A percentile compares a stretch with the other conserved stretches of the same genome.
Evolutionary conservation across 1,140 invertebrate genomes (phyloP).

Genomic region (Trissolcus basalis): DNA sequence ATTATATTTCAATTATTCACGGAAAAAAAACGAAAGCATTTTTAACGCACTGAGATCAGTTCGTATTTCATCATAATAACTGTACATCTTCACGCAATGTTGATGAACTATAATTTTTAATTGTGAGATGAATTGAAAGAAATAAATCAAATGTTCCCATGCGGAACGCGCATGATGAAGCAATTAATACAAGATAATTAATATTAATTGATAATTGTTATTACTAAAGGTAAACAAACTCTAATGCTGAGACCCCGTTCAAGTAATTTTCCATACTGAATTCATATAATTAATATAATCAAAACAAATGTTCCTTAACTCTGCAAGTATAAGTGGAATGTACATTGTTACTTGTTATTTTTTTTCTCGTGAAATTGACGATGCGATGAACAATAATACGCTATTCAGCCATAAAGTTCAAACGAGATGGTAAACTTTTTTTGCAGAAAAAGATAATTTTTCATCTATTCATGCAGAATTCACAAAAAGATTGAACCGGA

Average conservation of each 20-base stretch:
- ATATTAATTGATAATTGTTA: slow-evolving; percentile 7
- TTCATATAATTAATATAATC: no score
- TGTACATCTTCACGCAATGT: slow-evolving; percentile 19
- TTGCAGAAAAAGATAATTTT: neutral
- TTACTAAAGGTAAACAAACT: slow-evolving; percentile 23
- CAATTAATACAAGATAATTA: slow-evolving; percentile 18
- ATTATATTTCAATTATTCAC: slow-evolving; percentile 15
- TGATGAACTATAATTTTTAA: slow-evolving; percentile 14
- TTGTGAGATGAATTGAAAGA: slow-evolving; percentile 9
- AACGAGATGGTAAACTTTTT: neutral
- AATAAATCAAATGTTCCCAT: neutral
- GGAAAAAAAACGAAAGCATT: slow-evolving; percentile 34
- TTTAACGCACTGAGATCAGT: neutral
- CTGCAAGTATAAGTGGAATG: no score
- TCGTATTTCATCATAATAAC: slow-evolving; percentile 15
- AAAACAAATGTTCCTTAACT: no score
- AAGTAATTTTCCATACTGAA: no score
- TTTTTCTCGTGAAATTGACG: no score
- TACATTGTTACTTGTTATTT: no score
- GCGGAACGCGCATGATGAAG: slow-evolving; percentile 13
- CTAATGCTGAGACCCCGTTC: neutral
- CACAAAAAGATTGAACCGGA: no score
- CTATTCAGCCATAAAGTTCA: no score
- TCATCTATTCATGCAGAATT: no score
- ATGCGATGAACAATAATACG: no score